Percentiles rank a stretch among this genome's conserved stretches.
Evolutionary conservation across 2,113 vertebrate genomes (phyloP).

Genomic region (Seriola rivoliana): DNA sequence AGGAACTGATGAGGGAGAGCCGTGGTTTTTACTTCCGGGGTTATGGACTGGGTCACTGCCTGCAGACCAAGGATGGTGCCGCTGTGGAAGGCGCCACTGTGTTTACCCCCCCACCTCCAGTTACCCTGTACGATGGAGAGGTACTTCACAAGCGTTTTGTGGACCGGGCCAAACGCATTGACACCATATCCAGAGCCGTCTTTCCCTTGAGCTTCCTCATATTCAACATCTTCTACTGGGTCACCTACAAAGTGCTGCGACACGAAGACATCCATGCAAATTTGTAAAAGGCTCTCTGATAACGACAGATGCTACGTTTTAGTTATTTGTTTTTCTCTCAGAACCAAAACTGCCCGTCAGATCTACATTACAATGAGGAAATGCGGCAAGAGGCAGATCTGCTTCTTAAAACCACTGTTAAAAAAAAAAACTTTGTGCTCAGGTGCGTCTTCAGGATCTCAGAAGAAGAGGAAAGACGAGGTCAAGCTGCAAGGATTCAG

Average conservation of each 20-base stretch:
- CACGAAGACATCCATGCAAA: constrained; percentile 90
- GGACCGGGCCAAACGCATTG: constrained; percentile 92
- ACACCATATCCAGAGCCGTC: constrained; percentile 91
- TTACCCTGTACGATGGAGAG: constrained; percentile 82
- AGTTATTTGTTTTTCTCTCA: constrained; percentile 33
- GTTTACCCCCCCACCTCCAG: constrained; percentile 76
- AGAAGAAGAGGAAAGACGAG: constrained; percentile 41
- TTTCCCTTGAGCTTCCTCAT: constrained; percentile 95
- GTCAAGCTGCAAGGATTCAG: constrained; percentile 43
- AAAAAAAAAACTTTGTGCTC: constrained; percentile 72
- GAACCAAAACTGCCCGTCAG: constrained; percentile 80
- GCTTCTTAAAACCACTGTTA: constrained; percentile 64
- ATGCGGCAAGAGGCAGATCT: constrained; percentile 48
- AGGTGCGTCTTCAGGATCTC: constrained; percentile 78
- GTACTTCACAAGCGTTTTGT: constrained; percentile 84
- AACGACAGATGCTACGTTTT: constrained; percentile 31
- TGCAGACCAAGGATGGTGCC: constrained; percentile 86
- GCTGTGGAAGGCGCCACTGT: constrained; percentile 79
- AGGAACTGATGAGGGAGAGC: constrained; percentile 88
- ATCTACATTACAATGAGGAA: constrained; percentile 66
- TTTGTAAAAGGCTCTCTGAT: constrained; percentile 72
- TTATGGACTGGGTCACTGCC: constrained; percentile 90
- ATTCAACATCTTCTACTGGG: constrained; percentile 97
- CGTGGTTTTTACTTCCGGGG: constrained; percentile 90
- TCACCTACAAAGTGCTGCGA: constrained; percentile 93